Evolutionary conservation across 2,888 invertebrate species (phyloP), one percentile per base, ranked within the genome.

Genomic region (Hemaris fuciformis): DNA sequence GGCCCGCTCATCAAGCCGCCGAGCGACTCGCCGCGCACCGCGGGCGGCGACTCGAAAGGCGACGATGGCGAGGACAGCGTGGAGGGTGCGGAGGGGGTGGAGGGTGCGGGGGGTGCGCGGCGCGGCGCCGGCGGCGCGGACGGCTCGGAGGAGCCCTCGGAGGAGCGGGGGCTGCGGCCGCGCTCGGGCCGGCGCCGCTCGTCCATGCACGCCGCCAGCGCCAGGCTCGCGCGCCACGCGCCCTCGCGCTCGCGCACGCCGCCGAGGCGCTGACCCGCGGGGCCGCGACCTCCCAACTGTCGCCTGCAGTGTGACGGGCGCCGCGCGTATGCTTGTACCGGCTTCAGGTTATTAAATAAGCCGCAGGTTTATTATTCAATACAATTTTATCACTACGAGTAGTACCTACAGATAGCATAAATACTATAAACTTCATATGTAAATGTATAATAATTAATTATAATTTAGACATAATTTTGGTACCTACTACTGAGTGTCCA

Each of bases 151-250:
- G 62, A 63, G 59, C 67, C 62, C 59, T 31, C 62, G 65, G 68
- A 43, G 67, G 68, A 8, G 70, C 70, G 70, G 60, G 58, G 53
- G 57, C 62, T 63, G 61, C 68, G 62, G 48, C 62, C 60, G 62
- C 68, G 68, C 58, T 48, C 62, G 66, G 34, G 64, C 61, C 81
- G 83, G 22, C 84, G 88, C 42, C 88, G 88, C 76, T 85, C 84
- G 13, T 89, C 89, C 67, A 87, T 89, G 84, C 87, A 87, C 78
- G 80, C 81, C 46, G 90, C 89, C 60, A 87, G 86, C 79, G 65
- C 80, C 74, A 84, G 88, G n/a, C 81, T 85, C 56, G 87, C 88
- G 65, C 78, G 89, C 0, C 86, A 84, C 76, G 75, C 62, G 20
- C 27, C 76, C 48, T 67, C 48, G 20, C 67, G 68, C 63, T 64